These are phyloP conservation scores for Melanogrammus aeglefinus DNA, from an alignment of 2,797 vertebrate genomes.

Conservation along the genomic window DNA sequence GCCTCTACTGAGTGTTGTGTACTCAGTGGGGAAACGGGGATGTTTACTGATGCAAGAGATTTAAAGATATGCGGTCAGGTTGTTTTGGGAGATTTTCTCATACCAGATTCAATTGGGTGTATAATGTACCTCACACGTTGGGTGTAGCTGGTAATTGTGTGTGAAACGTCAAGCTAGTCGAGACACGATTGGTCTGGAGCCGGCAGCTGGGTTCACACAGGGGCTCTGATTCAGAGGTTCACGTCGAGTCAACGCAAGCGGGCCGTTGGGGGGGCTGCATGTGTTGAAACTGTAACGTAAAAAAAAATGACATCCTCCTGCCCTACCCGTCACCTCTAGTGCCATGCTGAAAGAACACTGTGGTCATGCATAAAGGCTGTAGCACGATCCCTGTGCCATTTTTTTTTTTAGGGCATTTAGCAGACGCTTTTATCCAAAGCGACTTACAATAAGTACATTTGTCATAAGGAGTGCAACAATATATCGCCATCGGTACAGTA, in stretches of 20 bases:
- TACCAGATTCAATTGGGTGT: not conserved
- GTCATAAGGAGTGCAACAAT: too few species aligned
- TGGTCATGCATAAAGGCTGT: conserved; percentile 30
- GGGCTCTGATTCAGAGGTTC: conserved; percentile 42
- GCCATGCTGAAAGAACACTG: conserved; percentile 52
- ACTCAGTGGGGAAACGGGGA: not conserved
- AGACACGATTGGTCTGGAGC: conserved; percentile 28
- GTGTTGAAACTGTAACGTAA: conserved; percentile 60
- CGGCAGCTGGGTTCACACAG: conserved; percentile 41
- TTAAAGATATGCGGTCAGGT: not conserved
- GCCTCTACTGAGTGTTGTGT: not conserved
- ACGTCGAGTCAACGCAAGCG: conserved; percentile 42
- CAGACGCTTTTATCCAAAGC: too few species aligned
- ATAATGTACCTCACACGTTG: not conserved
- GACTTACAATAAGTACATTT: too few species aligned
- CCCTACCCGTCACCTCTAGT: conserved; percentile 15
- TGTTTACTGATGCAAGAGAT: not conserved
- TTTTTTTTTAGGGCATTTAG: too few species aligned
- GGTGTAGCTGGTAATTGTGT: not conserved
- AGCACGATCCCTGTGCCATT: conserved; percentile 9
- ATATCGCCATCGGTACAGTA: too few species aligned
- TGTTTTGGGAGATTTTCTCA: not conserved
- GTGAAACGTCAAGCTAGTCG: conserved; percentile 9
- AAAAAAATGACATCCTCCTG: too few species aligned
- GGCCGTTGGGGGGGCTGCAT: conserved; percentile 52